Base-by-base conservation (phyloP, 2,113 vertebrate species). In the Takifugu bimaculatus region DNA sequence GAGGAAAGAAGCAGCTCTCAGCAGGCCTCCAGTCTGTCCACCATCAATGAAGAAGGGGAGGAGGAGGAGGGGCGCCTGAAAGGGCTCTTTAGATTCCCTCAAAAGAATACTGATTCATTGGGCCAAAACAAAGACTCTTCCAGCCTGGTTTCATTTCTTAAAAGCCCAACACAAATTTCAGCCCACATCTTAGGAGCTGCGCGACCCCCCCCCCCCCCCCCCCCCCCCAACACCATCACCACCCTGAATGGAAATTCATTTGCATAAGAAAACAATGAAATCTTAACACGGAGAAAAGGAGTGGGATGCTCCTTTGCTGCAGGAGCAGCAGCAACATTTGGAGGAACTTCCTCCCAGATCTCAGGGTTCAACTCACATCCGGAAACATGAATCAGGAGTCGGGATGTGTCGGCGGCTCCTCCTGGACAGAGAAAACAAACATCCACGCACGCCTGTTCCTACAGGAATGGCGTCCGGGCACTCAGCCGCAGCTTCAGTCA, bases 51-150 rank as follows among this genome's bases (percentile, higher is more conserved):
- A 35, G 69, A 52, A 26, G 68, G n/a, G 49, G 57, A 2, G 39
- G 63, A 10, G 50, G 60, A 57, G 60, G 60, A 27, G 78, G 45
- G 11, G 69, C n/a, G 13, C 54, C 72, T 81, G 58, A 84, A 86
- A 81, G 72, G 56, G 67, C 56, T 53, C 74, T 83, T 86, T 78
- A 84, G 70, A 79, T 11, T 42, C 66, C 35, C 79, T 87, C 84
- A 81, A 84, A 85, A 85, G 84, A 88, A 84, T 80, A 79, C 84
- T 78, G 82, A 90, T 88, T 90, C 90, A 87, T 75, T 88, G 85
- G 81, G 52, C 80, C 80, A 77, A 84, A 85, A 91, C 85, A 88
- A 89, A 88, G 82, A 72, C 76, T 72, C 72, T 10, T 84, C 75
- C 81, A 68, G 85, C 80, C 84, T 83, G 79, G 85, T 85, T 87